Base-by-base conservation (phyloP, 2,797 vertebrate species). In the Eulemur coronatus region DNA sequence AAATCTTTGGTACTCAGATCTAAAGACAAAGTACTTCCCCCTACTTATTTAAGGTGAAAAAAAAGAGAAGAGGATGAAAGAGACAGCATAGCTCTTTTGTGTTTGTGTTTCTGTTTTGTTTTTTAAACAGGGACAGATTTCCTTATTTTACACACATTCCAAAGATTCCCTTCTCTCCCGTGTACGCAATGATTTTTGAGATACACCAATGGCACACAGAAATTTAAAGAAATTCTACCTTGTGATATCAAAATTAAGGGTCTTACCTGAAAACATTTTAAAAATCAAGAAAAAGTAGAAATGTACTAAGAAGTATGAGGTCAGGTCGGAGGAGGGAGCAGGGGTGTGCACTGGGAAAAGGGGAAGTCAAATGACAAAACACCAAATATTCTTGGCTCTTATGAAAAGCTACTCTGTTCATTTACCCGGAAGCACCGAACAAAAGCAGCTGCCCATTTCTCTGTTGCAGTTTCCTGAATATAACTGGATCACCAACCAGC, bases 401-500 rank as follows among this genome's bases (percentile, higher is more conserved):
- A 80, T 87, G 76, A 97, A 98, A 97, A 96, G 61, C 86, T 86
- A 72, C 93, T 91, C 94, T 85, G 63, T 95, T 96, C 70, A 87
- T 96, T 94, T 76, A 93, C 86, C 85, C 38, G 14, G 97, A 97
- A 97, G 89, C 80, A 17, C 41, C 78, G 67, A 96, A 97, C 97
- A 97, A 97, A 98, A 97, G 92, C 73, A 43, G 70, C 84, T 76
- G 91, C 97, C 96, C 80, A 80, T 94, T 98, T 89, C 89, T 95
- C 93, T 94, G 85, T 76, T 95, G 93, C 85, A 72, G 96, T 95
- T 97, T 97, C 97, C 97, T 95, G 84, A 93, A 89, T 96, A 84
- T 97, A 95, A 95, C 93, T 84, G 73, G 63, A 97, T 86, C 50
- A 33, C 95, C 82, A 41, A 96, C 65, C 41, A 92, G 82, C 85